phyloP scores from a whole-genome alignment of 2,113 vertebrate genomes.

The Tapirus terrestris region DNA sequence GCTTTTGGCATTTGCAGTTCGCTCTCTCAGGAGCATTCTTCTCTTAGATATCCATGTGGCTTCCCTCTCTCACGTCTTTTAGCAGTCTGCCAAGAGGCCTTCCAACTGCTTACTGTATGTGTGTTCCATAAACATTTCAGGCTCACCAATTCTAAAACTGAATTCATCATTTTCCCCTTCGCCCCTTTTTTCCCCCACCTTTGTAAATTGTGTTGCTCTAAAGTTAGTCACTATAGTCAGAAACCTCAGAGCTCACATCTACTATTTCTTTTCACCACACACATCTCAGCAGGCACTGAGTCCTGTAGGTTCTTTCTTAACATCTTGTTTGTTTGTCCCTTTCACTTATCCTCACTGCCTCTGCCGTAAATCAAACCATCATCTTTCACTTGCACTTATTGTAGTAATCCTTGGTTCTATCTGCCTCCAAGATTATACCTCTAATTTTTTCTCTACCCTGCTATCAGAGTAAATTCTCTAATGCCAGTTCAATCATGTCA shows the following conservation, averaged over 20 bases:
- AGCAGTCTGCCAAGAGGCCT: background rate
- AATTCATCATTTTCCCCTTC: background rate
- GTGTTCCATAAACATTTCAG: conserved; percentile 32
- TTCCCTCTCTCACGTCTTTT: background rate
- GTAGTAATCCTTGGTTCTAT: background rate
- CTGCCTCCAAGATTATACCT: background rate
- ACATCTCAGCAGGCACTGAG: background rate
- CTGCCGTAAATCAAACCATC: background rate
- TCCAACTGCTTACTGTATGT: background rate
- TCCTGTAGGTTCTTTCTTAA: conserved; percentile 23
- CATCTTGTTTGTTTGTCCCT: background rate
- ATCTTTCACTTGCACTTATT: background rate
- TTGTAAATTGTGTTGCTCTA: conserved; percentile 21
- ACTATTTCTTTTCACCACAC: background rate
- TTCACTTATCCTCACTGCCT: conserved; percentile 6
- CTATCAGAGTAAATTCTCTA: conserved; percentile 33
- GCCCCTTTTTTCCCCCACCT: background rate
- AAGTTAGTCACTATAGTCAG: background rate
- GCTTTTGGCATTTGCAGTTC: conserved; percentile 47
- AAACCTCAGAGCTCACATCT: background rate
- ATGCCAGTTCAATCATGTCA: background rate
- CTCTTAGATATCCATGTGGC: background rate
- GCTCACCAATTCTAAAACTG: conserved; percentile 26
- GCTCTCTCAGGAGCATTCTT: background rate
- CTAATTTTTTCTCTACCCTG: conserved; percentile 11